Base-by-base conservation (phyloP, 2,888 invertebrate species). In the Mantis religiosa region DNA sequence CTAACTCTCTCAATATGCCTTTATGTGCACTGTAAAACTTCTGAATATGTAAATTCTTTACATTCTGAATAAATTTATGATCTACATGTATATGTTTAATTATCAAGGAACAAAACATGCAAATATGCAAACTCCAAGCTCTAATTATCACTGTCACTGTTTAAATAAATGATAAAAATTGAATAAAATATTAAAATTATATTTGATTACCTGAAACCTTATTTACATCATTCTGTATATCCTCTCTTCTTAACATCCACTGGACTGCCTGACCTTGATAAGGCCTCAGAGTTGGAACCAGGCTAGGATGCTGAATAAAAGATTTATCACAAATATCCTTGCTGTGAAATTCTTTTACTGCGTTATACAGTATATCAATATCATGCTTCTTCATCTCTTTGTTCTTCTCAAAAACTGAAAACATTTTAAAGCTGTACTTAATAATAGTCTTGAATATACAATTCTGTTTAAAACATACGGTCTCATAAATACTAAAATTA, bases 241-340 rank as follows among this genome's bases (percentile, higher is more conserved):
- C 91, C 92, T 97, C 97, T 88, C 94, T 93, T 15, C 93, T 91
- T 2, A 96, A 91, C 95, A 97, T 96, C 97, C 97, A 97, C 82
- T 92, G 92, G 0, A 97, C 95, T 41, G 96, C 96, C 85, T 94
- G 92, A 89, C 93, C 92, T 92, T 97, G 97, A 92, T 97, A 97
- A 2, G 94, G 94, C 88, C 96, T 93, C 25, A 97, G 92, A 82
- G 91, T 92, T 0, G 96, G 96, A 88, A 93, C 93, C 84, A 96
- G 92, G 90, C 91, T 90, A 1, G 91, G 86, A 89, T 94, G 94
- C 90, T 94, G 93, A 8, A 93, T 91, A 87, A 91, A 90, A n/a
- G 92, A 89, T n/a, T 88, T n/a, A 82, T 90, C 88, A 12, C 87
- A 47, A 3, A 82, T 85, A 47, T 89, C 41, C 28, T 47, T 82